Percentiles rank a stretch among this genome's conserved stretches.
phyloP scores from a whole-genome alignment of 2,797 vertebrate genomes.

The Chelonia mydas region DNA sequence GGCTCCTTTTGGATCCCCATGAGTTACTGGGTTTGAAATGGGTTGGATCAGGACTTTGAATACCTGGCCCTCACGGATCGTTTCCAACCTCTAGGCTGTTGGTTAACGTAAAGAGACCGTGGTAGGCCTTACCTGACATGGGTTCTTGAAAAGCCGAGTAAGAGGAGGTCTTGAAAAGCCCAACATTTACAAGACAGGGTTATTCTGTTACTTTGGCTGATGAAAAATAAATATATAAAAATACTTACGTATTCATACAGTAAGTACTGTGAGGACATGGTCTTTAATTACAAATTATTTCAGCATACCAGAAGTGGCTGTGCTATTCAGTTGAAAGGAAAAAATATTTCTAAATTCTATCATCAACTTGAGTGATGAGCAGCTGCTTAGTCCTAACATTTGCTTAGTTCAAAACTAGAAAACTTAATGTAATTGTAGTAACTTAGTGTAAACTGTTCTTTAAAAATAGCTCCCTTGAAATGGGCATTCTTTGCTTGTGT shows the following conservation, averaged over 20 bases:
- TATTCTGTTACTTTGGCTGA: neutral
- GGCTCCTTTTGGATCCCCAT: neutral
- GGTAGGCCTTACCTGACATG: neutral
- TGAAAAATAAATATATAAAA: neutral
- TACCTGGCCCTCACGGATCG: neutral
- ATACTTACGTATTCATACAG: neutral
- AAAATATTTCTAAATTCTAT: fast-evolving
- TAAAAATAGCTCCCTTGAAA: fast-evolving
- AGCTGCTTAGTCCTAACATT: fast-evolving
- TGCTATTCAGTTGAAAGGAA: neutral
- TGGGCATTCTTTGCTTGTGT: neutral
- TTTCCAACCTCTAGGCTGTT: neutral
- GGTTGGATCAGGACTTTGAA: neutral
- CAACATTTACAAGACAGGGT: neutral
- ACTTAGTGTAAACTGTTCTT: too few species aligned
- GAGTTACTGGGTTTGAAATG: neutral
- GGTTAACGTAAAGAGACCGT: too few species aligned
- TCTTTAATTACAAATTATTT: neutral
- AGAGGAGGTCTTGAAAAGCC: neutral
- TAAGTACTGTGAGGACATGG: neutral
- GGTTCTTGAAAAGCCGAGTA: neutral
- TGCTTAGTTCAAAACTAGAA: neutral
- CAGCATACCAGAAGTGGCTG: neutral
- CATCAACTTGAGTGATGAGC: neutral
- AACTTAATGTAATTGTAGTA: conserved; percentile 29